Evolutionary conservation across 2,113 vertebrate genomes (phyloP), one percentile per base, ranked within the genome.

Genomic region (Amazona vittata): DNA sequence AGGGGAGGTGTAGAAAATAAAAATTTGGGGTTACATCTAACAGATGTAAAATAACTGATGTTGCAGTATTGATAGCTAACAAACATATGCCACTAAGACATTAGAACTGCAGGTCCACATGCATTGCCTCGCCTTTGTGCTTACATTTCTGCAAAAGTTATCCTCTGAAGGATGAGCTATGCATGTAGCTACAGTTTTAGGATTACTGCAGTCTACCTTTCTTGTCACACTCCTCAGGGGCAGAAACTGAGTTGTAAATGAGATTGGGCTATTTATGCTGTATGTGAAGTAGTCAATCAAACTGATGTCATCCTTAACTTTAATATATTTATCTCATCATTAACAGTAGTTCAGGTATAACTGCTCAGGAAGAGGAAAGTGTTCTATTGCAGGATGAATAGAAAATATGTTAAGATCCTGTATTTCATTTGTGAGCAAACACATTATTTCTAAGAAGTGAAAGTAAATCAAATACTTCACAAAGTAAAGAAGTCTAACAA

Each of bases 201-300:
- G 76, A 65, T 89, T 71, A n/a, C 12, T 75, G 69, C 43, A 55
- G 22, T n/a, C 70, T 67, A 8, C 15, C n/a, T 95, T 64, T 70
- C 26, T 86, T 49, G 15, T 60, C 53, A 11, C 5, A 17, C 15
- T 77, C 57, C 29, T n/a, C 67, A 77, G 47, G 63, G 64, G 50
- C 60, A 95, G 63, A 52, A 95, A 77, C 63, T 59, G 26, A 83
- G 25, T 77, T 83, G 53, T 88, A 90, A 89, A 80, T 77, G 49
- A 83, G 71, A 41, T 73, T 0, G 1, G 22, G 37, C 31, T 91
- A 15, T 81, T 89, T 65, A 65, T 68, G 49, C 33, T 82, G 41
- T 47, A 59, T 67, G 39, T 46, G 80, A 80, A 89, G 55, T 49
- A 62, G 9, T 37, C 28, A 90, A n/a, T 85, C n/a, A 69, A 69